These are phyloP conservation scores for Podotricha telesiphe DNA, from an alignment of 2,888 invertebrate species.

Conservation along the genomic window DNA sequence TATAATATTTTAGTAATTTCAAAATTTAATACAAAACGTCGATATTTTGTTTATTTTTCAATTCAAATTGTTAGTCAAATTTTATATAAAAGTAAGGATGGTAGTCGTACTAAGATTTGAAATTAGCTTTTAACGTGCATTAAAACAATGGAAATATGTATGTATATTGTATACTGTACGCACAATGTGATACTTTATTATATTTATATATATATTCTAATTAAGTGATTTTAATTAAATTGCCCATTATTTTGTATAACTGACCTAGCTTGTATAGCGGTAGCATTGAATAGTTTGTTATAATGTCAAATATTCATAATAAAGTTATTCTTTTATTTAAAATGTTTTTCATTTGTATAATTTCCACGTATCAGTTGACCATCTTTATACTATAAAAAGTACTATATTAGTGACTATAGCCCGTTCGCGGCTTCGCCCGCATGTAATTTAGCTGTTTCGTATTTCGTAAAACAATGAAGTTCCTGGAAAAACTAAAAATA, in stretches of 20 bases:
- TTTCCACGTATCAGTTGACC: neutral
- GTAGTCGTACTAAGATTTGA: no score
- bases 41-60: neutral
- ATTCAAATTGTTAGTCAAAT: no score
- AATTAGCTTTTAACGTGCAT: no score
- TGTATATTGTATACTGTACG: conserved; percentile 1
- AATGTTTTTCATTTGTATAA: conserved; percentile 18
- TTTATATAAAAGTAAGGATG: no score
- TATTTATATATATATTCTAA: neutral
- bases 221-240: neutral
- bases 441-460: no score
- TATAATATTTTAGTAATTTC: no score
- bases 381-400: conserved; percentile 27
- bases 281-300: neutral
- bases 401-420: no score
- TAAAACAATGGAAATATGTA: neutral
- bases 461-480: no score
- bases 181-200: conserved; percentile 21
- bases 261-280: neutral
- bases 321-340: conserved; percentile 29
- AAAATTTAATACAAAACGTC: no score
- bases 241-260: neutral
- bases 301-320: conserved; percentile 22
- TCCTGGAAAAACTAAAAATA: no score
- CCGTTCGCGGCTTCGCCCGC: no score